Percentiles rank a stretch among this genome's conserved stretches.
Conservation (phyloP, 2,113 vertebrate genomes). For the Galbula dea region DNA sequence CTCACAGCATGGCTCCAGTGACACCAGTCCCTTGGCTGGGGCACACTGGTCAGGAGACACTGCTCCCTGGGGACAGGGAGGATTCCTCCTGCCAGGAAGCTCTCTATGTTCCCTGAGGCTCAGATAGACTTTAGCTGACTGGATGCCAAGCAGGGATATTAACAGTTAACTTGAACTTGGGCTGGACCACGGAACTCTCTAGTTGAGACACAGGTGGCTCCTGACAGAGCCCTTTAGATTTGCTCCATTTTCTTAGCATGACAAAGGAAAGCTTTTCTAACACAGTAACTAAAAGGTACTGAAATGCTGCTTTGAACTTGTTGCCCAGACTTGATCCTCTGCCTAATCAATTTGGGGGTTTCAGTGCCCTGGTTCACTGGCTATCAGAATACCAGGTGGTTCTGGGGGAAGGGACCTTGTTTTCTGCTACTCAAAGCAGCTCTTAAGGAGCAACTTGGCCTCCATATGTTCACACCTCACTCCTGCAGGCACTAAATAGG, state of each 20-base stretch:
- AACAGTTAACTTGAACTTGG: background rate
- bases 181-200: accelerated
- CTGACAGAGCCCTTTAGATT: background rate
- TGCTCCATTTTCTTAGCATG: accelerated
- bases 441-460: background rate
- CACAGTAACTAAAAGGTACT: accelerated
- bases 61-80: background rate
- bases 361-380: accelerated
- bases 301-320: accelerated
- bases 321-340: background rate
- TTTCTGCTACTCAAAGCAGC: background rate
- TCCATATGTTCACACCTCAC: accelerated
- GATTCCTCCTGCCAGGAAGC: background rate
- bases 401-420: background rate
- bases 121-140: accelerated
- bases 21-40: background rate
- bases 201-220: background rate
- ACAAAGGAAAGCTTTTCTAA: background rate
- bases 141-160: accelerated
- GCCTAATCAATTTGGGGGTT: accelerated
- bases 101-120: background rate
- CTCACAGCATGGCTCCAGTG: accelerated
- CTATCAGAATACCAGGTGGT: accelerated
- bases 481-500: accelerated
- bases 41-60: too few relatives aligned